These are phyloP conservation scores for Balanococcus diminutus DNA, from an alignment of 2,888 invertebrate species.

Conservation along the genomic window DNA sequence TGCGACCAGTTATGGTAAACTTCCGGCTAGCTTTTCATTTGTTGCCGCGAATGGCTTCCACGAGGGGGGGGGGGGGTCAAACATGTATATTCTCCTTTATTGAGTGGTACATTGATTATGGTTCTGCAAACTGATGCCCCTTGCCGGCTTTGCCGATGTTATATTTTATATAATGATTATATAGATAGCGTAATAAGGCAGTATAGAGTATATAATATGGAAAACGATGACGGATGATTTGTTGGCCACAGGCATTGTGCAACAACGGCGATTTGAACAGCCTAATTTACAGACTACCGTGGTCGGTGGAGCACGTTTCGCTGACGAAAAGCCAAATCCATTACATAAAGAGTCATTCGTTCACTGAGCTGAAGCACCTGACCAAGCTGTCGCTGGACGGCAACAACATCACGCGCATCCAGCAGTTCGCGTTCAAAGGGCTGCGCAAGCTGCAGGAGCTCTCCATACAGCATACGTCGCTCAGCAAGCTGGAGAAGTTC, in stretches of 20 bases:
- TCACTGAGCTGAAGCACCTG: constrained; percentile 78
- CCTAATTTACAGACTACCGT: constrained; percentile 75
- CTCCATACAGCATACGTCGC: constrained; percentile 84
- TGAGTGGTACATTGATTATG: too few species aligned
- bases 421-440: constrained; percentile 85
- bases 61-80: too few species aligned
- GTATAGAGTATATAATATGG: too few species aligned
- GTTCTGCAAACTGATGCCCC: too few species aligned
- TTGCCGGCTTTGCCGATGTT: too few species aligned
- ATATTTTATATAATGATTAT: too few species aligned
- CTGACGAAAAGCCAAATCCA: constrained; percentile 85
- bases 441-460: constrained; percentile 77
- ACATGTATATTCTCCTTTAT: too few species aligned
- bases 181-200: too few species aligned
- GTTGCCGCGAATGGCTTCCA: too few species aligned
- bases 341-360: constrained; percentile 80
- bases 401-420: constrained; percentile 83
- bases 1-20: too few species aligned
- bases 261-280: constrained; percentile 82
- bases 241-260: constrained; percentile 75
- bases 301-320: constrained; percentile 82
- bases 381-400: constrained; percentile 83
- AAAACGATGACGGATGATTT: too few species aligned
- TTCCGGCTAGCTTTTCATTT: too few species aligned
- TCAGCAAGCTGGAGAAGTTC: constrained; percentile 79